These are phyloP conservation scores for Bombus sibiricus DNA, from an alignment of 1,140 invertebrate species.

Conservation along the genomic window DNA sequence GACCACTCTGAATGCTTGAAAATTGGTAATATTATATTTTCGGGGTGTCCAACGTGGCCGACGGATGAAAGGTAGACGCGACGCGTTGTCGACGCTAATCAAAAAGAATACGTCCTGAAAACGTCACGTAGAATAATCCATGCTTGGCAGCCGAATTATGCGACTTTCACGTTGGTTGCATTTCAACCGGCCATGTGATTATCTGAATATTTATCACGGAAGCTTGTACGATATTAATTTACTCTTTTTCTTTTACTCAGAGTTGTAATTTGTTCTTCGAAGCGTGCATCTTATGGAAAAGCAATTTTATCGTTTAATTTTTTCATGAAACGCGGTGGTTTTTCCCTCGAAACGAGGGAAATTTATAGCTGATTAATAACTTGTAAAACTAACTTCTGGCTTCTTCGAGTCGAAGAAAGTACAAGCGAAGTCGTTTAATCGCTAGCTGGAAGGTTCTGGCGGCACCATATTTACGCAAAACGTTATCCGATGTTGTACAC, in stretches of 20 bases:
- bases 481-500: background rate
- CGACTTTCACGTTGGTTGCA: background rate
- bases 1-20: slow-evolving; percentile 31
- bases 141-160: background rate
- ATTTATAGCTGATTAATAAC: background rate
- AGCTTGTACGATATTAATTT: background rate
- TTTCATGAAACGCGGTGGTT: background rate
- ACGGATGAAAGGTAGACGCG: background rate
- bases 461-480: background rate
- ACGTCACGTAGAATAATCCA: slow-evolving; percentile 19
- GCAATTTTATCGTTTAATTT: background rate
- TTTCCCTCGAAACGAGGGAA: background rate
- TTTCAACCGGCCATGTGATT: background rate
- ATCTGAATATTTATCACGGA: slow-evolving; percentile 1
- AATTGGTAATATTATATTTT: slow-evolving; percentile 56
- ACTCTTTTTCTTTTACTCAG: background rate
- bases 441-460: background rate
- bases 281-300: background rate
- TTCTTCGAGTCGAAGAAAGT: background rate
- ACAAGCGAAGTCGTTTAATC: background rate
- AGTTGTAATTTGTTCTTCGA: background rate
- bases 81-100: slow-evolving; percentile 32
- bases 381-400: background rate
- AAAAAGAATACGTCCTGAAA: slow-evolving; percentile 38
- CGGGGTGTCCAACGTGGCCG: background rate